Conservation (phyloP, 2,888 invertebrate genomes). For the Charanyca ferruginea region DNA sequence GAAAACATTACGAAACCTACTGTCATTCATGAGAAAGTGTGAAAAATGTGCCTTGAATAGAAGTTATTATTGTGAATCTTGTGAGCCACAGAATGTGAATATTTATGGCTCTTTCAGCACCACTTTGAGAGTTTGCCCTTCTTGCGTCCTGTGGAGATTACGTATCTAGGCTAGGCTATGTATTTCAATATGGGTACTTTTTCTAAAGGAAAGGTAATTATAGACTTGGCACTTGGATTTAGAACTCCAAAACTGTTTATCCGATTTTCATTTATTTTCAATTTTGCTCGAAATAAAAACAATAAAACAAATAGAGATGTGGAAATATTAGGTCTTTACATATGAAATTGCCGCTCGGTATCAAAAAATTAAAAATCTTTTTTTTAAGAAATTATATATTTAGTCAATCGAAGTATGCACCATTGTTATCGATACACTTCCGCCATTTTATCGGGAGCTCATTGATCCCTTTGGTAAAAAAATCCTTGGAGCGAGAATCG, state of each 20-base stretch:
- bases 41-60: conserved; percentile 32
- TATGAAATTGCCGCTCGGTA: no score
- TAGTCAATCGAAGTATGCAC: no score
- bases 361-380: no score
- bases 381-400: no score
- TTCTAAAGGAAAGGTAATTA: neutral
- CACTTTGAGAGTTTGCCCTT: conserved; percentile 32
- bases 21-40: conserved; percentile 30
- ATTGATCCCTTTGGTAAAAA: no score
- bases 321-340: no score
- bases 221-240: neutral
- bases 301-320: neutral
- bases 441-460: no score
- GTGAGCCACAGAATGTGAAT: conserved; percentile 39
- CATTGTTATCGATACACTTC: no score
- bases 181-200: conserved; percentile 28
- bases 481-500: no score
- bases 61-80: conserved; percentile 44
- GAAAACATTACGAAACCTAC: conserved; percentile 7
- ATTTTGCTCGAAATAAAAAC: neutral
- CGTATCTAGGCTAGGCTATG: conserved; percentile 20
- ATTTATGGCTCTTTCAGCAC: conserved; percentile 47
- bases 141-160: conserved; percentile 16
- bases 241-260: no score
- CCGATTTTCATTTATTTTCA: neutral